phyloP scores from a whole-genome alignment of 2,797 vertebrate genomes.

The Myiotriccus ornatus region DNA sequence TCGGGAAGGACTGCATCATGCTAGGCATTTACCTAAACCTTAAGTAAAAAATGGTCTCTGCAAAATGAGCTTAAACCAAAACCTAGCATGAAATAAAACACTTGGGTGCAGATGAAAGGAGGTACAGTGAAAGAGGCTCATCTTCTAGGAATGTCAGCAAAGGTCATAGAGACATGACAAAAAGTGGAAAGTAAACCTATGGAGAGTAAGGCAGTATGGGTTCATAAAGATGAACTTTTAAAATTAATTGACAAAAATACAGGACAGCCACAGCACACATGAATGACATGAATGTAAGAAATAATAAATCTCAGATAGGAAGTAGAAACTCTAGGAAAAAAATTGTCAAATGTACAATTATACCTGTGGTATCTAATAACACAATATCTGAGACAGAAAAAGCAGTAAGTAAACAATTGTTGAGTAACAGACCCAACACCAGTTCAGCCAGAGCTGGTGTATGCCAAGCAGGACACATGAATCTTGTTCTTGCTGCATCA shows the following conservation, averaged over 20 bases:
- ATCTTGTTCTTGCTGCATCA: not conserved
- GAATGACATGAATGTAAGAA: not conserved
- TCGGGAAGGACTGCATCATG: not conserved
- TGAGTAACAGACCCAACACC: not conserved
- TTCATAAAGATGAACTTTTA: not conserved
- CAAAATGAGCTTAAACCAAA: not conserved
- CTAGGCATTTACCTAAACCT: not conserved
- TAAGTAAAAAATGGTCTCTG: not conserved
- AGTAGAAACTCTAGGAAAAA: not conserved
- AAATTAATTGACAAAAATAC: not conserved
- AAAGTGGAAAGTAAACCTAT: not conserved
- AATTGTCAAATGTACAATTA: not conserved
- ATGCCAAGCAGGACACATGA: not conserved
- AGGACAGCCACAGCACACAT: not conserved
- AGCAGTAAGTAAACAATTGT: not conserved
- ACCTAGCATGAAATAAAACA: not conserved
- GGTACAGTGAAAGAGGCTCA: not conserved
- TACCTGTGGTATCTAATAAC: not conserved
- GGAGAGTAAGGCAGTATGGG: not conserved
- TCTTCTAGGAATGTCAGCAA: not conserved
- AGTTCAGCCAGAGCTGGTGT: not conserved
- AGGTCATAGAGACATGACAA: not conserved
- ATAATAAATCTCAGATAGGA: not conserved
- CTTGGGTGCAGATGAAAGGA: not conserved
- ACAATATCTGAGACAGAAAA: not conserved